Evolutionary conservation across 2,113 vertebrate species (phyloP), one percentile per base, ranked within the genome.

Genomic region (Nipponia nippon): DNA sequence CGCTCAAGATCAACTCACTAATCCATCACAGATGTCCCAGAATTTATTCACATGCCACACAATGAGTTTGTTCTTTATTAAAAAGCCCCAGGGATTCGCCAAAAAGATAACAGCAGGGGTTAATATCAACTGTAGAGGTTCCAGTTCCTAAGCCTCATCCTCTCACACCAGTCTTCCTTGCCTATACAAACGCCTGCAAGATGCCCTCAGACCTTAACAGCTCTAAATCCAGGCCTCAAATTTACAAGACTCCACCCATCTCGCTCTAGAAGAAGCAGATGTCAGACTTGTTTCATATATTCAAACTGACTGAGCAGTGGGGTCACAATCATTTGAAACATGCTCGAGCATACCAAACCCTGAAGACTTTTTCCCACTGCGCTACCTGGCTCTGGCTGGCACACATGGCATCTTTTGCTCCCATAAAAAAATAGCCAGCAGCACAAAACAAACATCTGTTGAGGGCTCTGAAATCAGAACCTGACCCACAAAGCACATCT

Each of bases 211-310:
- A 59, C 19, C 20, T 34, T 0, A 27, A 7, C 7, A 47, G 50
- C 40, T 69, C 72, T 50, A 62, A 79, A 63, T 6, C 25, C 62
- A 83, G 49, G 29, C 36, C 47, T 83, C 30, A 52, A 5, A n/a
- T 3, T 19, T n/a, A 4, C 2, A 17, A 12, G 29, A 34, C 36
- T 71, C 13, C 36, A 22, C n/a, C 9, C 1, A 0, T 42, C 46
- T 80, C 32, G 11, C 38, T 55, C 59, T 16, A 13, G 34, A 63
- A 56, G 42, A 46, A 22, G 10, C 6, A 55, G 26, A 20, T 7
- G 23, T 67, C 78, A 67, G 49, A 30, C 20, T 20, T 36, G 59
- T 34, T 70, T 52, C 84, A 13, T 30, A 1, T 5, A 34, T 22
- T 62, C 32, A 53, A 53, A 27, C 36, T 0, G 1, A 36, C 32